Conservation (phyloP, 2,113 vertebrate species). For the Halcyon senegalensis region DNA sequence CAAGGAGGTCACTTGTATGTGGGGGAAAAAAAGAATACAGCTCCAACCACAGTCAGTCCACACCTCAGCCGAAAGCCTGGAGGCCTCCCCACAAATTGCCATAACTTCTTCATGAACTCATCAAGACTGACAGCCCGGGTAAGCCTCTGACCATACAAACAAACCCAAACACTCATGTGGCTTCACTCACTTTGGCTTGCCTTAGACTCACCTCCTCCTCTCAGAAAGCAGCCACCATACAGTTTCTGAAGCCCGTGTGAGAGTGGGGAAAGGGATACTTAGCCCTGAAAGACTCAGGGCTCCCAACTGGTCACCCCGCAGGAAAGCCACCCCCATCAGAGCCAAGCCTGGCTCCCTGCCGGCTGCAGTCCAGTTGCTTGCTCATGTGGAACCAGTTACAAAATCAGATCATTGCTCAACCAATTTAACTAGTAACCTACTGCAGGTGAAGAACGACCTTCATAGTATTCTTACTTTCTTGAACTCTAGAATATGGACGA, state of each 20-base stretch:
- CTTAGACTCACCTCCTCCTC: not conserved
- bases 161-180: not conserved
- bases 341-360: not conserved
- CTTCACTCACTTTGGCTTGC: not conserved
- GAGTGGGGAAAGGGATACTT: not conserved
- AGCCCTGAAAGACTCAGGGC: not conserved
- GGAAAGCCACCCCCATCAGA: not conserved
- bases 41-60: conserved; percentile 24
- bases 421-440: not conserved
- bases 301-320: not conserved
- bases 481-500: not conserved
- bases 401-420: not conserved
- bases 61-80: not conserved
- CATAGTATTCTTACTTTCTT: not conserved
- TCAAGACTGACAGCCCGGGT: not conserved
- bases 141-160: conserved; percentile 48
- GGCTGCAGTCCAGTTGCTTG: not conserved
- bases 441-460: not conserved
- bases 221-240: not conserved
- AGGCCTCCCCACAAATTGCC: conserved; percentile 30
- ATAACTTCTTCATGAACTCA: not conserved
- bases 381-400: not conserved
- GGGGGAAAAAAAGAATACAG: not conserved
- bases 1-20: not conserved
- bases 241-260: not conserved